Conservation (phyloP, 2,113 vertebrate genomes). For the Monarcha castaneiventris region DNA sequence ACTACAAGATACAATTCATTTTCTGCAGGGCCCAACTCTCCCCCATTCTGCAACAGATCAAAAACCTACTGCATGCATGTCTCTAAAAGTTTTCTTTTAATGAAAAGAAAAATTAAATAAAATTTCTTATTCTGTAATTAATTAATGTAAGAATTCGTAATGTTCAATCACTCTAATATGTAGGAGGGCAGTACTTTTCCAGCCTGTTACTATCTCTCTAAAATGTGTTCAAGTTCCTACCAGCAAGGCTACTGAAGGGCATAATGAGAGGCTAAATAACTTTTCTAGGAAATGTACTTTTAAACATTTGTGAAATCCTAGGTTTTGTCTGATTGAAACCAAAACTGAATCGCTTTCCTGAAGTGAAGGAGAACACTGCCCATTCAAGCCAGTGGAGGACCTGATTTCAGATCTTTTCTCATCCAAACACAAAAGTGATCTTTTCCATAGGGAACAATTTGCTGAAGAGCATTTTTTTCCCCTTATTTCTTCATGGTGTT, state of each 20-base stretch:
- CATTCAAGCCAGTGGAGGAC: background rate
- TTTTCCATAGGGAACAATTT: background rate
- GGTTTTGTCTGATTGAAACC: background rate
- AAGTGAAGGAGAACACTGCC: background rate
- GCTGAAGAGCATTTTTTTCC: background rate
- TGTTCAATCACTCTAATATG: background rate
- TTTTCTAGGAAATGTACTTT: background rate
- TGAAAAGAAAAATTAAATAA: background rate
- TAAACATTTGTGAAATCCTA: background rate
- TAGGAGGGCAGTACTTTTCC: background rate
- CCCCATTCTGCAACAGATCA: background rate
- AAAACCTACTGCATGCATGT: background rate
- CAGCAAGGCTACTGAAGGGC: background rate
- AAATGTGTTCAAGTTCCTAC: background rate
- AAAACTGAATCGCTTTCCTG: background rate
- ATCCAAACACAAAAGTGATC: background rate
- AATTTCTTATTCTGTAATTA: background rate
- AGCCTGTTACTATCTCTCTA: background rate
- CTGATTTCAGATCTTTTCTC: background rate
- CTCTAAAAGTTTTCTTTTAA: background rate
- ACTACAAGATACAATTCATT: background rate
- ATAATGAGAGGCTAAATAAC: background rate
- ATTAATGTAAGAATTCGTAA: background rate
- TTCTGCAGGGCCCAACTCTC: background rate
- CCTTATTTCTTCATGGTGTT: background rate